Evolutionary conservation across 2,888 invertebrate species (phyloP), one percentile per base, ranked within the genome.

Genomic region (Mimumesa dahlbomi): DNA sequence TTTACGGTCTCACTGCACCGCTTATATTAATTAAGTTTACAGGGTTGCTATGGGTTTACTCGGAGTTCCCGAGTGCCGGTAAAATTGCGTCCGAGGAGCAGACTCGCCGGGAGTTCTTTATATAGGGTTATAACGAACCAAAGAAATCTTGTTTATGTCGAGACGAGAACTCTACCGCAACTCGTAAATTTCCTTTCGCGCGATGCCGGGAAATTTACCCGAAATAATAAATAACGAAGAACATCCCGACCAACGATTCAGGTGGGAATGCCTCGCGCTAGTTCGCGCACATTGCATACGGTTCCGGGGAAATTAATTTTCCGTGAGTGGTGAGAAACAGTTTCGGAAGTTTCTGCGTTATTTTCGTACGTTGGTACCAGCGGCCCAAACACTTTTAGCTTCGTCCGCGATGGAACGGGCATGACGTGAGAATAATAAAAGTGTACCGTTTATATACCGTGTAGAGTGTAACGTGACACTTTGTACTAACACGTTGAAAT

Each of bases 1-100:
- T 58, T 50, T 34, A 59, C 19, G 43, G 22, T 11, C 31, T 42
- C 49, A 29, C 11, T 49, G 43, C 25, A 36, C 16, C 46, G 54
- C 45, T 61, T 59, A 50, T 61, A 66, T 66, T 70, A 66, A 70
- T 70, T 66, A 70, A 61, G 54, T 61, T 70, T 61, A 61, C 40
- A 21, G 52, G 9, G 53, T n/a, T 29, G 49, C 45, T 54, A 11
- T 6, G 45, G 45, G 9, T 21, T 53, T 29, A 38, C 22, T 18
- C 48, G 43, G 14, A 42, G 42, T 42, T 59, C 3, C 16, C n/a
- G 18, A 13, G 36, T 29, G 1, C 34, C 40, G 1, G 40, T 34
- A 42, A 46, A 57, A 64, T 64, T 57, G 25, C 49, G 16, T 2
- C 2, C 9, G 16, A 14, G 29, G 9, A 31, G 40, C 19, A 19